phyloP scores from a whole-genome alignment of 2,113 vertebrate species.

The Hippolais icterina region DNA sequence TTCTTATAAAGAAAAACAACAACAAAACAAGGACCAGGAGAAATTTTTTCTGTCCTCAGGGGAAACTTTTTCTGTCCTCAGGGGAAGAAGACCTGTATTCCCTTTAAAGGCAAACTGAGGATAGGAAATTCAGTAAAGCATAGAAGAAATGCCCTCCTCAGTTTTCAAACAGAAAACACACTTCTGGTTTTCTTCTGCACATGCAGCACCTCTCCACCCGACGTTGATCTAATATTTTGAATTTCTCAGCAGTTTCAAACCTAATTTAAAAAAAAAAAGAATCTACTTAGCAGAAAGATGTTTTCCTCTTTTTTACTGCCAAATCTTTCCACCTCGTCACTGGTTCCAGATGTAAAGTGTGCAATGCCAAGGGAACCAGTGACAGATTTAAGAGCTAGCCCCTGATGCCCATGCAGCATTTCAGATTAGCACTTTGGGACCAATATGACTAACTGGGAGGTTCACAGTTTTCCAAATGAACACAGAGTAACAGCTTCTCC shows the following conservation, averaged over 20 bases:
- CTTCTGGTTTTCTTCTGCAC: background rate
- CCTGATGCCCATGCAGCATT: background rate
- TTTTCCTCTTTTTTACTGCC: background rate
- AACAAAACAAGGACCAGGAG: background rate
- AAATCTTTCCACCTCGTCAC: background rate
- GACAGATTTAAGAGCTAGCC: slow-evolving; percentile 22
- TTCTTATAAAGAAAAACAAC: background rate
- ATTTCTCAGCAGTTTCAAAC: background rate
- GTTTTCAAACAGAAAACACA: background rate
- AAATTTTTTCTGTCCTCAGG: background rate
- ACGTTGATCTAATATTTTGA: background rate
- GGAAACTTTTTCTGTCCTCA: background rate
- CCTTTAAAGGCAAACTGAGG: background rate
- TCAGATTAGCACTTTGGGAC: background rate
- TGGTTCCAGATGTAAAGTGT: background rate
- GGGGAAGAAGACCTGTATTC: background rate
- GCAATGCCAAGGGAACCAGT: background rate
- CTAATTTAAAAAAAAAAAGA: background rate
- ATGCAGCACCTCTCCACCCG: background rate
- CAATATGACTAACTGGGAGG: background rate
- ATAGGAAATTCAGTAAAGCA: background rate
- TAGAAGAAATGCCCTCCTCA: background rate
- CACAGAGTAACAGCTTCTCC: background rate
- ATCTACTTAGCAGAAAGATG: background rate
- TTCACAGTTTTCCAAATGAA: slow-evolving; percentile 8